phyloP scores from a whole-genome alignment of 2,888 invertebrate genomes.

The Ceraclea dissimilis region DNA sequence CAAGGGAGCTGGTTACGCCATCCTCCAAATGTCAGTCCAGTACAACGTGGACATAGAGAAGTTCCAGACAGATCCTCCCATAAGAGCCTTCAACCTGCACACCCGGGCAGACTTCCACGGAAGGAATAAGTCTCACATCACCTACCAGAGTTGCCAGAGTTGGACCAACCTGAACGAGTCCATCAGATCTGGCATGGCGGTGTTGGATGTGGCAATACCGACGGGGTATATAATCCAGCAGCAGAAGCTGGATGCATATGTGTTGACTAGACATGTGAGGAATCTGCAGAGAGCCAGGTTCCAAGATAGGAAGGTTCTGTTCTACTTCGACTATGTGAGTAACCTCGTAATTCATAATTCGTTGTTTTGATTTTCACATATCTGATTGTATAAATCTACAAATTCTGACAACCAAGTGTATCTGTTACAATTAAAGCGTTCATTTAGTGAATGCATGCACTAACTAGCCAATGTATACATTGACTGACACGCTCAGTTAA shows the following conservation, averaged over 20 bases:
- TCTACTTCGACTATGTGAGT: conserved; percentile 91
- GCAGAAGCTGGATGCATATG: conserved; percentile 79
- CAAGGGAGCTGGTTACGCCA: conserved; percentile 88
- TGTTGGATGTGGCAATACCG: conserved; percentile 79
- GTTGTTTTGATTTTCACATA: not conserved
- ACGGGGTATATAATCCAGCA: conserved; percentile 90
- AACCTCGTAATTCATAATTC: conserved; percentile 5
- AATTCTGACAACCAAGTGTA: too few species aligned
- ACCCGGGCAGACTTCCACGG: conserved; percentile 74
- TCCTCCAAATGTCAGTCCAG: conserved; percentile 87
- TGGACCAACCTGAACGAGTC: conserved; percentile 76
- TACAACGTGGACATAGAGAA: conserved; percentile 81
- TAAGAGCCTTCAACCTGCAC: conserved; percentile 68
- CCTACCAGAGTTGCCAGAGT: conserved; percentile 80
- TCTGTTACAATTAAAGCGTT: too few species aligned
- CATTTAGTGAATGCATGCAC: too few species aligned
- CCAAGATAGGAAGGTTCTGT: conserved; percentile 72
- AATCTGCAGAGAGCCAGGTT: conserved; percentile 81
- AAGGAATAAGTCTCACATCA: conserved; percentile 89
- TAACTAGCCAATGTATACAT: too few species aligned
- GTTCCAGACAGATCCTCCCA: conserved; percentile 80
- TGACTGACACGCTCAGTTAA: too few species aligned
- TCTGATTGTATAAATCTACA: conserved; percentile 11
- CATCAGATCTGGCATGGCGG: conserved; percentile 78
- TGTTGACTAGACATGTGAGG: conserved; percentile 67